Evolutionary conservation across 2,797 vertebrate genomes (phyloP), one percentile per base, ranked within the genome.

Genomic region (Enteromius argenteus): DNA sequence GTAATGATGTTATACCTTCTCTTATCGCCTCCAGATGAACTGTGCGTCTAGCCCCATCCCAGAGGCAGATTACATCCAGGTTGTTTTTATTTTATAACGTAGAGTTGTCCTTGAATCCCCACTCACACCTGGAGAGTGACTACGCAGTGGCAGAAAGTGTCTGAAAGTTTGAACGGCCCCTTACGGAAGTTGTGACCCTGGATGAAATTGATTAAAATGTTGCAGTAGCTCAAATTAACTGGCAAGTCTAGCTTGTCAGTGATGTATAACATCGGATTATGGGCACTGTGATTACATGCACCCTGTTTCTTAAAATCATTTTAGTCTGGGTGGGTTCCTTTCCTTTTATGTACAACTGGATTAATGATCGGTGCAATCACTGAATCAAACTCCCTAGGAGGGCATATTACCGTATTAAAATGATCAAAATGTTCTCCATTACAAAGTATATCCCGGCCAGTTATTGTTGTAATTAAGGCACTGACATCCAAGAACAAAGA

Each of bases 21-120:
- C 91, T 91, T 93, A 94, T 94, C 94, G 92, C 85, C 81, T n/a
- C 69, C 89, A 92, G 92, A 93, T 93, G 91, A 94, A 93, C 93
- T 88, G 89, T 82, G 84, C 1, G 51, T 89, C 77, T 85, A 91
- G 91, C 88, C 84, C 84, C 67, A 90, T 88, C 86, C 85, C 88
- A 72, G 71, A 81, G 83, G 68, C 81, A 88, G 89, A 90, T 90
- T 90, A 88, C 32, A 85, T 79, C 85, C 86, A 85, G 88, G 58
- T 86, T 89, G 87, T 84, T 89, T 90, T 86, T 84, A 82, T 90
- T 87, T 85, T 76, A 84, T 86, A 85, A 82, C 4, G 35, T 53
- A 2, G 23, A 19, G 80, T 84, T 71, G 85, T 77, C 84, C 71
- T 85, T 81, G 60, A 80, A 81, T 83, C 79, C 46, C 21, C 15